phyloP scores from a whole-genome alignment of 2,797 vertebrate genomes.

The Cynopterus sphinx region DNA sequence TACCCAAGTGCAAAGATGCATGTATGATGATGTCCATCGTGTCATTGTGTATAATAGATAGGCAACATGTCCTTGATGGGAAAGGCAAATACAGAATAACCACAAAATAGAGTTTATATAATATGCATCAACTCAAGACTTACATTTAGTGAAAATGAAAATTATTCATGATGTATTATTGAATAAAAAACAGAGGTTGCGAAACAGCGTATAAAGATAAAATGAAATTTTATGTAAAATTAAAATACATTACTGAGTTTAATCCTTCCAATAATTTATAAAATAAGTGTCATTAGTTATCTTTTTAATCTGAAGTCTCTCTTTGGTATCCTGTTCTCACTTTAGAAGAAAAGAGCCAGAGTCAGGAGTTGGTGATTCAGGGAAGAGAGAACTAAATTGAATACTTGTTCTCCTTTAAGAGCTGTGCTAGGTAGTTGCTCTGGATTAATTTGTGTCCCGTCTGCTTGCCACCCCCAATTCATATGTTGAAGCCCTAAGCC shows the following conservation, averaged over 20 bases:
- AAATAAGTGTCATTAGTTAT: background rate
- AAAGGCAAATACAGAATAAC: background rate
- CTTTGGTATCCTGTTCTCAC: background rate
- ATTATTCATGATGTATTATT: background rate
- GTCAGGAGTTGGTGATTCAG: background rate
- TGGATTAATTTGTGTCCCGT: background rate
- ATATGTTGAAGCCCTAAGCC: background rate
- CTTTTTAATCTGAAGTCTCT: background rate
- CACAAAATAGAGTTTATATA: background rate
- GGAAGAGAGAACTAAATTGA: background rate
- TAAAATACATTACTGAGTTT: background rate
- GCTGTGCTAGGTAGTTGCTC: background rate
- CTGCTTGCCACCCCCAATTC: background rate
- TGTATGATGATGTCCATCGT: background rate
- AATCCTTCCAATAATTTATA: background rate
- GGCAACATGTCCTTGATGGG: background rate
- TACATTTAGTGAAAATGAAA: background rate
- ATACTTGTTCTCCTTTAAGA: background rate
- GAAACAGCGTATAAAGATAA: background rate
- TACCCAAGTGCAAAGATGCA: background rate
- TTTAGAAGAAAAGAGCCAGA: background rate
- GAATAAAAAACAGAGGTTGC: background rate
- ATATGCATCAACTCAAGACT: background rate
- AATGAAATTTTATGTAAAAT: constrained; percentile 18
- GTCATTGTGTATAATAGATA: background rate